Evolutionary conservation across 2,113 vertebrate genomes (phyloP).

Genomic region (Toxotes chatareus): DNA sequence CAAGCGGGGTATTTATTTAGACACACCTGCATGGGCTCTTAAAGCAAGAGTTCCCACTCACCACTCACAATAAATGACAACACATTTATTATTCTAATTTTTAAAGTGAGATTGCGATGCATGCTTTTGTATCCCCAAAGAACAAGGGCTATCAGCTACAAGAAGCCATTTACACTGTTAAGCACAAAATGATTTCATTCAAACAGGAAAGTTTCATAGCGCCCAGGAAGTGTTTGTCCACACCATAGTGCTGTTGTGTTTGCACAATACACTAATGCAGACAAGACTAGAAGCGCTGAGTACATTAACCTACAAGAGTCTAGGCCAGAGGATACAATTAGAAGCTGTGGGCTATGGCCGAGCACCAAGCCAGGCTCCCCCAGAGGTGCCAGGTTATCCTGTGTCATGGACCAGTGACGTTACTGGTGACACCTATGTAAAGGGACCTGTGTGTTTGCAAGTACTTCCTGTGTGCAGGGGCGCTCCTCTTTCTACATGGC

Average conservation of each 20-base stretch:
- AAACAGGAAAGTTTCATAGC: background rate
- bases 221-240: background rate
- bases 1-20: too few species aligned
- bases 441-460: slow-evolving; percentile 37
- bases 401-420: slow-evolving; percentile 47
- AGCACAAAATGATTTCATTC: too few species aligned
- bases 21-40: too few species aligned
- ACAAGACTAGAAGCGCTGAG: background rate
- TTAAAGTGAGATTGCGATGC: too few species aligned
- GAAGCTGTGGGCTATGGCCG: background rate
- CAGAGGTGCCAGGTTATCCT: slow-evolving; percentile 42
- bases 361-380: slow-evolving; percentile 7
- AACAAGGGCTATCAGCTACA: too few species aligned
- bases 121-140: too few species aligned
- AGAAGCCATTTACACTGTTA: too few species aligned
- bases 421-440: slow-evolving; percentile 38
- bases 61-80: too few species aligned
- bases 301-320: slow-evolving; percentile 5
- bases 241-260: background rate
- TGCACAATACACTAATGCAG: background rate
- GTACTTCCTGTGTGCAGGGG: slow-evolving; percentile 45
- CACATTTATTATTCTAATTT: too few species aligned
- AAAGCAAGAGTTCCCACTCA: too few species aligned
- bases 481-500: slow-evolving; percentile 41
- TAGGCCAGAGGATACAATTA: slow-evolving; percentile 1